Conservation (phyloP, 2,797 vertebrate genomes). For the Selene dorsalis region DNA sequence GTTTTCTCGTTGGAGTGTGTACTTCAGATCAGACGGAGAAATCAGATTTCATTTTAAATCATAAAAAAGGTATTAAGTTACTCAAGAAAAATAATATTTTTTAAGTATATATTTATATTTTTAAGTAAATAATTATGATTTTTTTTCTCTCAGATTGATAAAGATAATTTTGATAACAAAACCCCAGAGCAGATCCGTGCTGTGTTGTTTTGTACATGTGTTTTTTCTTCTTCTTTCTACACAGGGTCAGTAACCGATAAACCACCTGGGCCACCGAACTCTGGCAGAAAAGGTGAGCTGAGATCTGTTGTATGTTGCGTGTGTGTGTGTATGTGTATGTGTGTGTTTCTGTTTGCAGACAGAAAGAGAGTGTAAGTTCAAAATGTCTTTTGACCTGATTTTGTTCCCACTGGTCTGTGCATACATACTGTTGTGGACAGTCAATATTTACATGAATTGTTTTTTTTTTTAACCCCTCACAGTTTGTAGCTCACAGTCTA, state of each 20-base stretch:
- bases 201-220: slow-evolving; percentile 39
- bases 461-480: slow-evolving; percentile 13
- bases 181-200: neutral
- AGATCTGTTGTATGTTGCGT: slow-evolving; percentile 72
- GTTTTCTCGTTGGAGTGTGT: slow-evolving; percentile 12
- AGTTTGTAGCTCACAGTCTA: slow-evolving; percentile 54
- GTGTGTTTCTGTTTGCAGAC: neutral
- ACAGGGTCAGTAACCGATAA: slow-evolving; percentile 98
- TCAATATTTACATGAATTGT: slow-evolving; percentile 12
- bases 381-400: slow-evolving; percentile 44
- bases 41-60: neutral
- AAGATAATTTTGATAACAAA: slow-evolving; percentile 6
- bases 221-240: slow-evolving; percentile 49
- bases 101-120: no score
- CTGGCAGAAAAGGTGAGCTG: slow-evolving; percentile 98
- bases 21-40: slow-evolving; percentile 1
- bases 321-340: slow-evolving; percentile 46
- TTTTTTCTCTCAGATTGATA: neutral
- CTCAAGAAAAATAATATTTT: neutral
- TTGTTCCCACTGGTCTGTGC: slow-evolving; percentile 23
- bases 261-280: slow-evolving; percentile 91
- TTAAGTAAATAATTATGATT: neutral
- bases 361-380: slow-evolving; percentile 21
- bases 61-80: neutral
- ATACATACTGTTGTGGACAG: slow-evolving; percentile 33